Evolutionary conservation across 1,140 invertebrate species (phyloP).

Genomic region (Chionoecetes opilio): DNA sequence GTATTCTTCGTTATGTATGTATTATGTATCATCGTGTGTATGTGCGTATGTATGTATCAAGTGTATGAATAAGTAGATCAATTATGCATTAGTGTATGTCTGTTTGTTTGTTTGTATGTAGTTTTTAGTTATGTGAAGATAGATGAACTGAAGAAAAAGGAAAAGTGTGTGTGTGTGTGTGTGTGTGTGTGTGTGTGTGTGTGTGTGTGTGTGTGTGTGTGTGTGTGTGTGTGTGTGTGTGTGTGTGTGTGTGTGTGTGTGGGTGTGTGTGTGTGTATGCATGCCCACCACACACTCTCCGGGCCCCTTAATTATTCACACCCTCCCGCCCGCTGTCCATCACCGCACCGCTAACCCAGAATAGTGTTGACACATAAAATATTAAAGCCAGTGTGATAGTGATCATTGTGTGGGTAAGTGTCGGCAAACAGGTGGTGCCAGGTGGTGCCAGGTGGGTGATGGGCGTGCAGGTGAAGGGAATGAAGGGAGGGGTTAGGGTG

Average conservation of each 20-base stretch:
- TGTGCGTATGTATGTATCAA: background rate
- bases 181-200: too few relatives aligned
- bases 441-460: background rate
- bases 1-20: background rate
- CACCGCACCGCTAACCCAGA: background rate
- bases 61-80: background rate
- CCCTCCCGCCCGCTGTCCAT: background rate
- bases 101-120: too few relatives aligned
- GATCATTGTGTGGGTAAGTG: constrained; percentile 28
- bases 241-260: too few relatives aligned
- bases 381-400: background rate
- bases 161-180: too few relatives aligned
- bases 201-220: too few relatives aligned
- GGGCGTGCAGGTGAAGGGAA: background rate
- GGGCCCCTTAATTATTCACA: background rate
- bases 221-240: too few relatives aligned
- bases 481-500: background rate
- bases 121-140: too few relatives aligned
- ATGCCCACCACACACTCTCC: background rate
- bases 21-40: background rate
- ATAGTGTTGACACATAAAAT: background rate
- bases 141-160: too few relatives aligned
- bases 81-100: too few relatives aligned
- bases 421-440: background rate
- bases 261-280: background rate